A percentile compares a stretch with the other conserved stretches of the same genome.
These are phyloP conservation scores for Diadromus collaris DNA, from an alignment of 2,888 invertebrate species.

Conservation along the genomic window DNA sequence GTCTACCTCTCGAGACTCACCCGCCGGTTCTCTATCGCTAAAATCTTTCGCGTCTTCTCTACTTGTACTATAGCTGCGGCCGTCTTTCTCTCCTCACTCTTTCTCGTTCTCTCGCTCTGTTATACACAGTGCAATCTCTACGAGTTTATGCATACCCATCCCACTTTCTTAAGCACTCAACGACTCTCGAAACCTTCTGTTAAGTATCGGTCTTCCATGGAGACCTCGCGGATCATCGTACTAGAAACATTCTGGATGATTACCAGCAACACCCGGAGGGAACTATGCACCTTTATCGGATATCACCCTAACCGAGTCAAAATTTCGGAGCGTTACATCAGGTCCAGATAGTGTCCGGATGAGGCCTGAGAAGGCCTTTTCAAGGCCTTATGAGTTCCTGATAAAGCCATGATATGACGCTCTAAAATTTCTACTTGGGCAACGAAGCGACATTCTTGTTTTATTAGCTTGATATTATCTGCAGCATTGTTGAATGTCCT, in stretches of 20 bases:
- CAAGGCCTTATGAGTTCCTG: too few relatives aligned
- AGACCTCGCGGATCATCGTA: constrained; percentile 52
- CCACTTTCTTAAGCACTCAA: constrained; percentile 6
- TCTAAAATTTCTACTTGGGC: too few relatives aligned
- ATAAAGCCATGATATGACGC: too few relatives aligned
- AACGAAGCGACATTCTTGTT: not conserved
- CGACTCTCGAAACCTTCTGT: constrained; percentile 6
- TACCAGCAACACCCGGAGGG: not conserved
- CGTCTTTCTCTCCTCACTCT: not conserved
- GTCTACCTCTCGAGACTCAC: constrained; percentile 14
- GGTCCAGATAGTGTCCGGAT: too few relatives aligned
- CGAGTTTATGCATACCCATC: constrained; percentile 45
- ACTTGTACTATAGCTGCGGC: not conserved
- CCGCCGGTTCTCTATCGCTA: constrained; percentile 55
- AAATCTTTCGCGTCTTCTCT: constrained; percentile 58
- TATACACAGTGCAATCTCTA: constrained; percentile 58
- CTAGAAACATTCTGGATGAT: constrained; percentile 39
- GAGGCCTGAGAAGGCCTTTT: too few relatives aligned
- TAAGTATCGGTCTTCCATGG: constrained; percentile 15
- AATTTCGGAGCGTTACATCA: too few relatives aligned
- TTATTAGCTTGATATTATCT: not conserved
- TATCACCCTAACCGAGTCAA: not conserved
- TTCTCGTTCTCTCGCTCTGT: constrained; percentile 38
- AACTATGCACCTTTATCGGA: not conserved
- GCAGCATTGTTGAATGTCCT: not conserved